Percentiles rank a stretch among this genome's conserved stretches.
phyloP scores from a whole-genome alignment of 2,888 invertebrate genomes.

The Bellardia bayeri region DNA sequence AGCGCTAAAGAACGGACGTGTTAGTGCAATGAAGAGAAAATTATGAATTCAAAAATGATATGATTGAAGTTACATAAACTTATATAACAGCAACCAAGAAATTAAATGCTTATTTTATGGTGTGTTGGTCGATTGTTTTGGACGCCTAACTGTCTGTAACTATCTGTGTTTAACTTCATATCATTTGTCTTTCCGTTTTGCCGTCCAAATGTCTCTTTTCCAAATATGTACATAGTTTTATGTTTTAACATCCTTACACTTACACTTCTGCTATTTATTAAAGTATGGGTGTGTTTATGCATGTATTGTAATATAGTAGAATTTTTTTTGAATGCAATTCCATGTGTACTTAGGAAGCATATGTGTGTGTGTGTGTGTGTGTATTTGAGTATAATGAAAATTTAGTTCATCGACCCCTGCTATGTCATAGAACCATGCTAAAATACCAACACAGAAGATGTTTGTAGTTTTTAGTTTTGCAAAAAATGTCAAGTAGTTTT shows the following conservation, averaged over 20 bases:
- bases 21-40: slow-evolving; percentile 14
- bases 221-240: not conserved
- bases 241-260: not conserved
- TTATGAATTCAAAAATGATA: slow-evolving; percentile 23
- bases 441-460: not conserved
- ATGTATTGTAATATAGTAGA: slow-evolving; percentile 7
- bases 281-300: slow-evolving; percentile 21
- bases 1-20: not conserved
- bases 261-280: not conserved
- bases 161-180: slow-evolving; percentile 27
- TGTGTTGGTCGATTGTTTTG: slow-evolving; percentile 14
- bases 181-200: slow-evolving; percentile 38
- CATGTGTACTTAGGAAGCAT: slow-evolving; percentile 29
- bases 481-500: slow-evolving; percentile 53
- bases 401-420: slow-evolving; percentile 42
- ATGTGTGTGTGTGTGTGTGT: not conserved
- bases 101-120: slow-evolving; percentile 37
- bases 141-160: slow-evolving; percentile 47
- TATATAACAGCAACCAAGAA: slow-evolving; percentile 37
- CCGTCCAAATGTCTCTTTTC: slow-evolving; percentile 4
- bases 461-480: slow-evolving; percentile 6
- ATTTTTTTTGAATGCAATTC: slow-evolving; percentile 37
- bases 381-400: slow-evolving; percentile 21
- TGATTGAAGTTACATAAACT: slow-evolving; percentile 60
- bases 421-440: slow-evolving; percentile 17